Evolutionary conservation across 2,113 vertebrate species (phyloP).

Genomic region (Forbesichthys agassizii): DNA sequence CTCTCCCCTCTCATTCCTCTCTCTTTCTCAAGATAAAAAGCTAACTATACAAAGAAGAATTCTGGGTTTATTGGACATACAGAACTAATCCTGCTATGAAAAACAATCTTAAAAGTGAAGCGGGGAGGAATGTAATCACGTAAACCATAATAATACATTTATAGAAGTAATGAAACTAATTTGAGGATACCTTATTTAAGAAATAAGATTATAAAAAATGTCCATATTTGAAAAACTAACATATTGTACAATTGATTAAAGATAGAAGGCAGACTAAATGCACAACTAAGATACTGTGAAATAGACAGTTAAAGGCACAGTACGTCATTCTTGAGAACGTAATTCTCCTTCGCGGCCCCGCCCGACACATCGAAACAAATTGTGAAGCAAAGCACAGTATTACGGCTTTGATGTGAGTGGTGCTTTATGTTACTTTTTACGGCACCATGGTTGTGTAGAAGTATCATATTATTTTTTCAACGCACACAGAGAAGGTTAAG

Average conservation of each 20-base stretch:
- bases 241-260: slow-evolving; percentile 7
- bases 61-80: slow-evolving; percentile 44
- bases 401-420: too few species aligned
- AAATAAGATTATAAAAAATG: neutral
- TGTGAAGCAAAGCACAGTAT: too few species aligned
- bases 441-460: too few species aligned
- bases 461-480: too few species aligned
- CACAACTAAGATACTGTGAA: slow-evolving; percentile 16
- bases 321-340: too few species aligned
- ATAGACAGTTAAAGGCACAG: neutral
- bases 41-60: slow-evolving; percentile 33
- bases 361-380: too few species aligned
- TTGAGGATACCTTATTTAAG: neutral
- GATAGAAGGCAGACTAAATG: neutral
- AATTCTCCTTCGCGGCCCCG: too few species aligned
- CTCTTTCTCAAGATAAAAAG: slow-evolving; percentile 16
- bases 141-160: neutral
- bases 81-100: slow-evolving; percentile 24
- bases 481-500: too few species aligned
- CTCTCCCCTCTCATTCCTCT: slow-evolving; percentile 24
- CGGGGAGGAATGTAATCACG: slow-evolving; percentile 6
- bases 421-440: too few species aligned
- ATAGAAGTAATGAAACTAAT: neutral
- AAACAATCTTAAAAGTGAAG: slow-evolving; percentile 49
- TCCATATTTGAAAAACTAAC: slow-evolving; percentile 2